Percentiles rank a stretch among this genome's conserved stretches.
These are phyloP conservation scores for Hirtodrosophila trivittata DNA, from an alignment of 2,888 invertebrate species.

Conservation along the genomic window DNA sequence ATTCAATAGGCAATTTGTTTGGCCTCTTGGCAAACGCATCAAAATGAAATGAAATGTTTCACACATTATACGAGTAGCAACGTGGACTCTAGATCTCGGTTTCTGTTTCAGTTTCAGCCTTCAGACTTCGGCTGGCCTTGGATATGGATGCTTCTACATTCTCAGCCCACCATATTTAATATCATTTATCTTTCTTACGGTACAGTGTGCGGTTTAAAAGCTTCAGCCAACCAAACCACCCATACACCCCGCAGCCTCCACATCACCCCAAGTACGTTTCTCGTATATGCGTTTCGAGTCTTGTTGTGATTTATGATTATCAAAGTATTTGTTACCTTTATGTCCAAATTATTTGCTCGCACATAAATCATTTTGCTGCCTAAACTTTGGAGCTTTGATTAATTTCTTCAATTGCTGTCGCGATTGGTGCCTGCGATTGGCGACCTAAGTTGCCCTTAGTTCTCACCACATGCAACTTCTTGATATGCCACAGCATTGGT, in stretches of 20 bases:
- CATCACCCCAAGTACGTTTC: background rate
- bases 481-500: too few species aligned
- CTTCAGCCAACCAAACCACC: slow-evolving; percentile 2
- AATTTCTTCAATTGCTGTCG: slow-evolving; percentile 74
- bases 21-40: slow-evolving; percentile 30
- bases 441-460: background rate
- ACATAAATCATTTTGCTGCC: slow-evolving; percentile 70
- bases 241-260: background rate
- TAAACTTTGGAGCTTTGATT: slow-evolving; percentile 66
- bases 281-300: slow-evolving; percentile 23
- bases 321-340: slow-evolving; percentile 78
- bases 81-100: slow-evolving; percentile 14
- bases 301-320: slow-evolving; percentile 77
- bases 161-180: slow-evolving; percentile 67
- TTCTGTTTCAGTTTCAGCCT: background rate
- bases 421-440: slow-evolving; percentile 65
- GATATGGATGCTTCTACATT: slow-evolving; percentile 4
- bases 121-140: background rate
- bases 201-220: slow-evolving; percentile 60
- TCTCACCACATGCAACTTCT: too few species aligned
- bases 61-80: slow-evolving; percentile 51
- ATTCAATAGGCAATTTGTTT: slow-evolving; percentile 80
- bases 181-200: slow-evolving; percentile 76
- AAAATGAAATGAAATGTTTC: slow-evolving; percentile 69
- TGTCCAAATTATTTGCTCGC: slow-evolving; percentile 74